Conservation (phyloP, 2,797 vertebrate genomes). For the Selene dorsalis region DNA sequence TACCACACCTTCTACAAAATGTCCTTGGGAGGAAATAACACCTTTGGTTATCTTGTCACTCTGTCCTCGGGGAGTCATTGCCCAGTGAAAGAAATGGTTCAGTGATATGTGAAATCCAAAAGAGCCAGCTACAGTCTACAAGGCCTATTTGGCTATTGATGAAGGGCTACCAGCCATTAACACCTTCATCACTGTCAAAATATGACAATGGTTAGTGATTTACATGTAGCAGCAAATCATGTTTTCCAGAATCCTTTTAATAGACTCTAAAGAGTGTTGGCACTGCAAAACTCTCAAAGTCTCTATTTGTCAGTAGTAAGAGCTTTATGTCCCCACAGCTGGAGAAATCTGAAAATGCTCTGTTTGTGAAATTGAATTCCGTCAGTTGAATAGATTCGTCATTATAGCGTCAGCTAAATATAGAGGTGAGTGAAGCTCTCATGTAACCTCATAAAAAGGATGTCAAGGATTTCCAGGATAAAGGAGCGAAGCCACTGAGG, state of each 20-base stretch:
- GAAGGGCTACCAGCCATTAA: not conserved
- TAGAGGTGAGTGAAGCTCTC: constrained; percentile 63
- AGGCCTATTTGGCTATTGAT: not conserved
- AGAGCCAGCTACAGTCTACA: constrained; percentile 1
- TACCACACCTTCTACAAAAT: constrained; percentile 23
- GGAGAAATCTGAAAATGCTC: constrained; percentile 45
- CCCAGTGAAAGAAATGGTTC: constrained; percentile 29
- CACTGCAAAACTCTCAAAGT: constrained; percentile 5
- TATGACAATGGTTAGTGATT: not conserved
- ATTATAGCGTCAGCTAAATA: constrained; percentile 69
- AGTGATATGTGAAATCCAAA: constrained; percentile 23
- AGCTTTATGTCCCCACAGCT: constrained; percentile 13
- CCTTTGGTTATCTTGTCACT: constrained; percentile 28
- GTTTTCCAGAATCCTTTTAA: not conserved
- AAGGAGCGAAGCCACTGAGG: constrained; percentile 47
- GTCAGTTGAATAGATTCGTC: constrained; percentile 64
- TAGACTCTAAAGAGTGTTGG: not conserved
- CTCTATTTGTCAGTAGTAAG: not conserved
- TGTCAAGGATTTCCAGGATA: constrained; percentile 76
- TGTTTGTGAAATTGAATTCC: constrained; percentile 70
- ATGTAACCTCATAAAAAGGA: constrained; percentile 72
- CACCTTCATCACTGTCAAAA: not conserved
- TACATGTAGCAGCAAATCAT: not conserved
- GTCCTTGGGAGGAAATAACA: constrained; percentile 34
- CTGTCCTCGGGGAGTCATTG: constrained; percentile 13